Conservation (phyloP, 2,888 invertebrate genomes). For the Epinotia demarniana region DNA sequence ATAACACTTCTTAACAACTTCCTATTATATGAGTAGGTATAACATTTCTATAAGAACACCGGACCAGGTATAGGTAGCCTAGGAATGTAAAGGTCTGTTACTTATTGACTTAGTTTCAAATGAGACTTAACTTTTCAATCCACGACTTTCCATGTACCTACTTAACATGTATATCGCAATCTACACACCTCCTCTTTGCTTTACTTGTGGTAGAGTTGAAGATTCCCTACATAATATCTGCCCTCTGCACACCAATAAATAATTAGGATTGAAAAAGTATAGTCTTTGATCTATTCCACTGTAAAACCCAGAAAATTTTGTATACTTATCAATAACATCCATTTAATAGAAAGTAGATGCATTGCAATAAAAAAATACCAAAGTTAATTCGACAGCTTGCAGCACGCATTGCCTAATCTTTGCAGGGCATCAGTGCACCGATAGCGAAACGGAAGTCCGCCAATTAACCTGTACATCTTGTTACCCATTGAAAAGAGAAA, state of each 20-base stretch:
- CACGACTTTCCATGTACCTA: too few species aligned
- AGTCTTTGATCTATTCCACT: not conserved
- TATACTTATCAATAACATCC: conserved; percentile 13
- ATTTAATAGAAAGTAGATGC: conserved; percentile 32
- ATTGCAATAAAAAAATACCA: conserved; percentile 26
- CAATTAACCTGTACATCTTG: conserved; percentile 43
- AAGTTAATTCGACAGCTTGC: conserved; percentile 29
- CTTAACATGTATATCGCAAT: not conserved
- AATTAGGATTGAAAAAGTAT: too few species aligned
- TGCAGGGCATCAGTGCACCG: conserved; percentile 40
- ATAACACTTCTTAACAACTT: not conserved
- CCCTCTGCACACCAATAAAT: too few species aligned
- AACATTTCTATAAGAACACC: not conserved
- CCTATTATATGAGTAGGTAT: not conserved
- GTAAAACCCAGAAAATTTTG: not conserved
- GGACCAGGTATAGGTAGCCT: too few species aligned
- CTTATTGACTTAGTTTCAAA: too few species aligned
- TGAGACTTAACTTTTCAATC: too few species aligned
- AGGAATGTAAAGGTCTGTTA: too few species aligned
- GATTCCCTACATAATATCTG: too few species aligned
- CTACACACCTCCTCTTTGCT: not conserved
- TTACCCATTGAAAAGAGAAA: conserved; percentile 42
- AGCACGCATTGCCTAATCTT: conserved; percentile 40
- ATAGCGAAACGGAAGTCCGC: conserved; percentile 40
- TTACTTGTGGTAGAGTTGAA: not conserved